Evolutionary conservation across 2,888 invertebrate genomes (phyloP), one percentile per base, ranked within the genome.

Genomic region (Sinelater perroti): DNA sequence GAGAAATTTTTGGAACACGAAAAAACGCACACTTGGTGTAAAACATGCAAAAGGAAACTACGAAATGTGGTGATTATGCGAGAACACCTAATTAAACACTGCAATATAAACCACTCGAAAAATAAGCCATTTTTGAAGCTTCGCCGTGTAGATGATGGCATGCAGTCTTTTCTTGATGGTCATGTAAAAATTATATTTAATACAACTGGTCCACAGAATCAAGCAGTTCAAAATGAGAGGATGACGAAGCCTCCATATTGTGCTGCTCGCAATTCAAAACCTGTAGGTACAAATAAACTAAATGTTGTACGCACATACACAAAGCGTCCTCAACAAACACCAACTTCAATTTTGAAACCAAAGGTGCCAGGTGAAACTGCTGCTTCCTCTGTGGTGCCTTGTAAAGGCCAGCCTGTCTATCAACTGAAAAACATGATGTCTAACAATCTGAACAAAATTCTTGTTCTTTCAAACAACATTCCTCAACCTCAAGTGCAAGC

Each of bases 401-500:
- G n/a, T 26, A 10, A 26, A 26, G 2, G 3, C n/a, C 16, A 17
- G 13, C 16, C 46, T 4, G 21, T 17, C 2, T 40, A 18, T 11
- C 40, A 55, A 10, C 28, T 55, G 11, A 55, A 49, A 21, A 55
- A 17, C 13, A 35, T 49, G 3, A 55, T 55, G 33, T 49, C 33
- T 11, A 55, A 33, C 21, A 55, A 55, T 24, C 24, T 47, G 2
- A 49, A 49, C 11, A 47, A 40, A 49, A 55, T 55, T 17, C 21
- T 49, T 33, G 21, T 55, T 16, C 18, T 55, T 10, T 52, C 52
- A 1, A 42, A 36, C 20, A 52, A 52, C 24, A 11, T 13, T n/a
- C 16, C 40, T 10, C 16, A n/a, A 11, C 8, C 30, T 2, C 40
- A 28, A 42, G 1, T 10, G 2, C 20, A 24, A 18, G 40, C 51